A percentile compares a stretch with the other conserved stretches of the same genome.
These are phyloP conservation scores for Agonum fuliginosum DNA, from an alignment of 2,888 invertebrate genomes.

Conservation along the genomic window DNA sequence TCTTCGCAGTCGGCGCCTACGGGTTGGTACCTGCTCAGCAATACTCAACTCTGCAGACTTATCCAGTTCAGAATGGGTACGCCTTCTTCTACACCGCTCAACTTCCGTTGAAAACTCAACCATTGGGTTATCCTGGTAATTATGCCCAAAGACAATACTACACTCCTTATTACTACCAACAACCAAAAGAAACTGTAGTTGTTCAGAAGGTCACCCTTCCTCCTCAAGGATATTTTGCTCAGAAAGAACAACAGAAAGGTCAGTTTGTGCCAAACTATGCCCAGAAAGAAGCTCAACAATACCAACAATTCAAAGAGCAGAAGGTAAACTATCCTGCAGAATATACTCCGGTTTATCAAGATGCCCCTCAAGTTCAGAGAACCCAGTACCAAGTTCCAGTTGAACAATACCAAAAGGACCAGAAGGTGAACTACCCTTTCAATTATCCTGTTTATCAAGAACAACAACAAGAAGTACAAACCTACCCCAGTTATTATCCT, in stretches of 20 bases:
- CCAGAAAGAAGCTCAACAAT: too few species aligned
- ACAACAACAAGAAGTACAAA: not conserved
- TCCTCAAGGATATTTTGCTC: too few species aligned
- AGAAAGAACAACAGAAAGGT: too few species aligned
- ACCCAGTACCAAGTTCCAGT: not conserved
- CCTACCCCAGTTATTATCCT: not conserved
- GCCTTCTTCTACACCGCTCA: not conserved
- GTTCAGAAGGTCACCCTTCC: too few species aligned
- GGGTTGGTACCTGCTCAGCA: not conserved
- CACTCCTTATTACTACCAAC: not conserved
- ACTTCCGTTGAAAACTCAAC: not conserved
- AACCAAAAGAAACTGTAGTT: too few species aligned
- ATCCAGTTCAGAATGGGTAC: not conserved
- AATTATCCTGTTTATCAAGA: not conserved
- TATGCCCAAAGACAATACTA: not conserved
- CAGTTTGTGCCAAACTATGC: too few species aligned
- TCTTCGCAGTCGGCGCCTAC: conserved; percentile 1
- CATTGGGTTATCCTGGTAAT: too few species aligned
- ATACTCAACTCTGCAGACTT: not conserved
- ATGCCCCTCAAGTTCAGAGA: too few species aligned
- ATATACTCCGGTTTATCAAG: too few species aligned
- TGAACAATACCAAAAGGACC: not conserved
- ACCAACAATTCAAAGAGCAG: too few species aligned
- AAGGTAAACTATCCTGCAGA: too few species aligned
- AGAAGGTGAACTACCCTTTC: too few species aligned